Conservation (phyloP, 1,140 invertebrate species). For the Euwallacea similis region DNA sequence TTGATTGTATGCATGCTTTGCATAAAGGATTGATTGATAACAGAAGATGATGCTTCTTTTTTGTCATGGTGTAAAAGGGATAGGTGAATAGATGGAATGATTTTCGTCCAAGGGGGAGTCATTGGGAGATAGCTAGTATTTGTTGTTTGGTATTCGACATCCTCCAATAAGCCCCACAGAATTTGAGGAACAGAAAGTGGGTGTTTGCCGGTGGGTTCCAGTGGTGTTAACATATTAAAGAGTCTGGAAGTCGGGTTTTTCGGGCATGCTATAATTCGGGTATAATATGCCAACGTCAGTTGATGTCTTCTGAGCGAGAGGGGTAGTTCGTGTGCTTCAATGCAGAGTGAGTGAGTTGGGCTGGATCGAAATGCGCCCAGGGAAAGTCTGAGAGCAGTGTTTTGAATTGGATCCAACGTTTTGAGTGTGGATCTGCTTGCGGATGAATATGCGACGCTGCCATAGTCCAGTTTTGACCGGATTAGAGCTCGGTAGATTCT, state of each 20-base stretch:
- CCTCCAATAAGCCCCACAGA: neutral
- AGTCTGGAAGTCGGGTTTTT: constrained; percentile 1
- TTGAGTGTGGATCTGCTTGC: constrained; percentile 19
- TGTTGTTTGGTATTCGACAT: neutral
- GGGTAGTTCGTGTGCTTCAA: constrained; percentile 13
- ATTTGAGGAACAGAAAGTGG: neutral
- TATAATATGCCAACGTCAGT: neutral
- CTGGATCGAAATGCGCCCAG: constrained; percentile 27
- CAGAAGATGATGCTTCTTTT: neutral
- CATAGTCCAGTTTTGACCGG: constrained; percentile 26
- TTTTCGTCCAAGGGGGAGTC: constrained; percentile 14
- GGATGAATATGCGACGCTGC: constrained; percentile 18
- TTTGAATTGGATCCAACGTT: constrained; percentile 24
- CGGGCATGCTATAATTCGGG: neutral
- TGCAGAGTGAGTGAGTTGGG: constrained; percentile 7
- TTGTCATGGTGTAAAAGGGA: neutral
- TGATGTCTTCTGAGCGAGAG: neutral
- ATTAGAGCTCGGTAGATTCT: neutral
- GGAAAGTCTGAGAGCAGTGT: constrained; percentile 20
- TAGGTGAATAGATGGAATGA: neutral
- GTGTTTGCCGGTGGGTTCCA: neutral
- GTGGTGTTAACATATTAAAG: neutral
- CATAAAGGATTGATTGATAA: neutral
- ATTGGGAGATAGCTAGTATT: neutral
- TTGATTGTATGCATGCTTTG: constrained; percentile 8